phyloP scores from a whole-genome alignment of 2,113 vertebrate genomes.

The Mola mola region DNA sequence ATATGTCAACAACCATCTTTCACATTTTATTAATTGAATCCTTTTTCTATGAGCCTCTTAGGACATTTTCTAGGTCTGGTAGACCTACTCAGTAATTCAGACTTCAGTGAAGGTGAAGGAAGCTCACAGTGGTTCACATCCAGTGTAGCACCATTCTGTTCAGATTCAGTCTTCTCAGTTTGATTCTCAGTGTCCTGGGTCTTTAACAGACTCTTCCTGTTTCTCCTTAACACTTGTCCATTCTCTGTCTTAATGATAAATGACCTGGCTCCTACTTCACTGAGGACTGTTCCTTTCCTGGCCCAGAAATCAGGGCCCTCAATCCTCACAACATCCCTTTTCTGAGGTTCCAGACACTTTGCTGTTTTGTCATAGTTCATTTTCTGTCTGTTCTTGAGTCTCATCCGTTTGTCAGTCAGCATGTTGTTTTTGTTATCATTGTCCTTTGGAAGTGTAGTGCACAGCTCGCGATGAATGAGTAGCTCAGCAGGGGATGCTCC shows the following conservation, averaged over 20 bases:
- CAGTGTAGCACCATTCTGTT: neutral
- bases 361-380: neutral
- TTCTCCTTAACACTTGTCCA: neutral
- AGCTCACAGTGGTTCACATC: neutral
- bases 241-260: neutral
- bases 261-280: neutral
- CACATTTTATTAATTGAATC: too few species aligned
- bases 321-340: conserved; percentile 5
- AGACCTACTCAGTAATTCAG: neutral
- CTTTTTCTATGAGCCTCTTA: too few species aligned
- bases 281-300: conserved; percentile 5
- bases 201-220: conserved; percentile 4
- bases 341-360: neutral
- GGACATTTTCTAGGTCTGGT: too few species aligned
- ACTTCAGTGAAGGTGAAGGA: neutral
- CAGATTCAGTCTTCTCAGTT: neutral
- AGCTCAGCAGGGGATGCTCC: conserved; percentile 5
- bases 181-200: neutral
- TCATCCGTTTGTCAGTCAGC: neutral
- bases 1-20: too few species aligned
- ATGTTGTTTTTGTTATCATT: neutral
- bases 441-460: neutral
- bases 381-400: conserved; percentile 15
- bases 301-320: neutral
- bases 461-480: neutral